Percentiles rank a stretch among this genome's conserved stretches.
Evolutionary conservation across 1,140 invertebrate species (phyloP).

Genomic region (Choristoneura fumiferana): DNA sequence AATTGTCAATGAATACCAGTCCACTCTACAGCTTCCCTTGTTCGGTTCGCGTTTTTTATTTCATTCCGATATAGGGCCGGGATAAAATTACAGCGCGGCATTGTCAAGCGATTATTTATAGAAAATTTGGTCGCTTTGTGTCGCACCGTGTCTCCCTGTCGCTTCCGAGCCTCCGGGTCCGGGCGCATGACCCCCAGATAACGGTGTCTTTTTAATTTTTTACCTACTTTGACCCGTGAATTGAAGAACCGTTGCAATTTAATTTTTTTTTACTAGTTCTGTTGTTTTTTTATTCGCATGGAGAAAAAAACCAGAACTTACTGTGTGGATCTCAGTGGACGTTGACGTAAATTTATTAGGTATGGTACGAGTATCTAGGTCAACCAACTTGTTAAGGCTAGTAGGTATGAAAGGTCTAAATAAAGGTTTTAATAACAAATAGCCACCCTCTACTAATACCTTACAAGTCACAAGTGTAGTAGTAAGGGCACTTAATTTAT

Average conservation of each 20-base stretch:
- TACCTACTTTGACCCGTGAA: conserved; percentile 33
- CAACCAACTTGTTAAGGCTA: no score
- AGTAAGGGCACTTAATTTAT: no score
- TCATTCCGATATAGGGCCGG: conserved; percentile 63
- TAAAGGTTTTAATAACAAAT: no score
- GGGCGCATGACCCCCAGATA: conserved; percentile 34
- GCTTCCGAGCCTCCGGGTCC: conserved; percentile 33
- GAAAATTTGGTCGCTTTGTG: conserved; percentile 72
- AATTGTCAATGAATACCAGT: neutral
- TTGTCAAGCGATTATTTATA: conserved; percentile 75
- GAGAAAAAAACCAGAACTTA: no score
- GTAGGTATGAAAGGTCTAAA: no score
- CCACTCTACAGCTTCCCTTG: conserved; percentile 44
- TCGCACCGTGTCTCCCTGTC: conserved; percentile 43
- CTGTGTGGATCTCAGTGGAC: no score
- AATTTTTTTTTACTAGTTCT: neutral
- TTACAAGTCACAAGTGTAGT: no score
- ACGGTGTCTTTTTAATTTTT: conserved; percentile 37
- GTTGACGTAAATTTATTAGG: no score
- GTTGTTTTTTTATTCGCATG: no score
- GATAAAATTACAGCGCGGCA: conserved; percentile 67
- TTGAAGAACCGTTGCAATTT: conserved; percentile 34
- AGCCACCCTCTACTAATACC: no score
- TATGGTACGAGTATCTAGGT: no score
- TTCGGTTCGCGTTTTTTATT: conserved; percentile 58